Conservation (phyloP, 2,113 vertebrate species). For the Rhipidura dahli region DNA sequence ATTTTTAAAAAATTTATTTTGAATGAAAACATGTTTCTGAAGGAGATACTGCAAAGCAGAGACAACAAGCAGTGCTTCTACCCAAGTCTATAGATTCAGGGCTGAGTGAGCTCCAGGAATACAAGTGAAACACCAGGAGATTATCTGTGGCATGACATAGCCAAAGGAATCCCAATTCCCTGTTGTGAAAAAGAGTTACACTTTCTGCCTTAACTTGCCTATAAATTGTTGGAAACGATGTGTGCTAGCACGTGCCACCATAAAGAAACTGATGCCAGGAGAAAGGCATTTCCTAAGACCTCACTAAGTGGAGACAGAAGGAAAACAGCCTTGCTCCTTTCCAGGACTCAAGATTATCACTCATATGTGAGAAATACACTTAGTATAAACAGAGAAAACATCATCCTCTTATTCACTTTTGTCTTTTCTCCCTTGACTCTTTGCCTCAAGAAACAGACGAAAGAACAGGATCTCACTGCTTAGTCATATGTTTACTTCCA, state of each 20-base stretch:
- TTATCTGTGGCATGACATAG: neutral
- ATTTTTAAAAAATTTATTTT: neutral
- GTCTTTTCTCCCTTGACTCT: neutral
- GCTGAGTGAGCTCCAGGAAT: neutral
- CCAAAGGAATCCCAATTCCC: neutral
- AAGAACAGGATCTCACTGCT: neutral
- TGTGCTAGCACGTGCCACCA: neutral
- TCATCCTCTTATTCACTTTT: neutral
- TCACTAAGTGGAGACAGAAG: neutral
- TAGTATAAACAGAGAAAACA: neutral
- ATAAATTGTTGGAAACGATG: neutral
- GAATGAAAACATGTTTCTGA: neutral
- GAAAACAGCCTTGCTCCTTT: neutral
- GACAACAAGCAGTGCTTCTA: neutral
- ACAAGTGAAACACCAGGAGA: neutral
- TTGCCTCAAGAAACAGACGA: neutral
- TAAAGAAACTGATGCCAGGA: neutral
- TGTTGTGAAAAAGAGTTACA: neutral
- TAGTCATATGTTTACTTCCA: neutral
- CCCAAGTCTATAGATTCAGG: too few species aligned
- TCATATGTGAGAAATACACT: neutral
- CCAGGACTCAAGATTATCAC: neutral
- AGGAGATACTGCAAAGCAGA: neutral
- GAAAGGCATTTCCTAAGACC: neutral
- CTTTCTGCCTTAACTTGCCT: neutral